Evolutionary conservation across 2,113 vertebrate species (phyloP), one percentile per base, ranked within the genome.

Genomic region (Brachyhypopomus occidentalis): DNA sequence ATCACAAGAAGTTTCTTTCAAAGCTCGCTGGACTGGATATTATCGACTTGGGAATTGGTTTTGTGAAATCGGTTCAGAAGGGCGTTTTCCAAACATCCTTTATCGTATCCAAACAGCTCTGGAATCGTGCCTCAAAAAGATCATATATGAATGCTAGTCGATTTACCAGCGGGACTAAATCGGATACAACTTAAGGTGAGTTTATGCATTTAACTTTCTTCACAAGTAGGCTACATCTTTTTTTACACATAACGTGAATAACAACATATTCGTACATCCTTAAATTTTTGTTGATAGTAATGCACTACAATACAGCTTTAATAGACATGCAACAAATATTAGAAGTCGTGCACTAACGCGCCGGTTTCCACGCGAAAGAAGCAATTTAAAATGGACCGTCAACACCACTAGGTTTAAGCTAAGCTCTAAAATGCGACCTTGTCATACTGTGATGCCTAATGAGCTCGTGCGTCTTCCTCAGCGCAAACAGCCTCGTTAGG

Each of bases 11-110:
- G n/a, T 76, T 67, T 22, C 38, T 4, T 48, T 64, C 60, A 23
- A 63, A 52, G 66, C 75, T 55, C 82, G 34, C 52, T 80, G 77
- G 73, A 84, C 83, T 84, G 85, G 85, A 86, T 86, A 56, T 63
- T 77, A 77, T 74, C 80, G 56, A 67, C 72, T 72, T 69, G 71
- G 71, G 83, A 45, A 84, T 71, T 82, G 70, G 81, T 86, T 86
- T 80, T 60, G 81, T 69, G 74, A 78, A 30, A 45, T 72, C 41
- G 58, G 72, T 62, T 60, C 73, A 38, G 70, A 79, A 30, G 81
- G 25, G 62, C 62, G 74, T 56, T 78, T 64, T 78, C 64, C 67
- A 58, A 62, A 58, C 80, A 60, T 27, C 70, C 62, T 69, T 62
- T 63, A 30, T 56, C 25, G 6, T 25, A 59, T 62, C 20, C 16